These are phyloP conservation scores for Epirrhoe tristata DNA, from an alignment of 2,888 invertebrate genomes.

Conservation along the genomic window DNA sequence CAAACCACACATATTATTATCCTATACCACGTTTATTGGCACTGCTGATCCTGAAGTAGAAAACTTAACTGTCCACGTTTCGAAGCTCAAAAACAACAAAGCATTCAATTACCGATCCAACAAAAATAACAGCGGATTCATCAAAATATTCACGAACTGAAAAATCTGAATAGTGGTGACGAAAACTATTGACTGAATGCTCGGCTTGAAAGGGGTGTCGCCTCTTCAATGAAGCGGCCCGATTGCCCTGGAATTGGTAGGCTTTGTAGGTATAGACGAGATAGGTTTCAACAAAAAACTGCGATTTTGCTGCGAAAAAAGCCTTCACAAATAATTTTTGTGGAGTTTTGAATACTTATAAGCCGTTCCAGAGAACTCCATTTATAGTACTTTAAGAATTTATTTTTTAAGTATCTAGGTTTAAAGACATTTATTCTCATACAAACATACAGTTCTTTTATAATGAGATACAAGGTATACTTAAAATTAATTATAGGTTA, in stretches of 20 bases:
- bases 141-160: conserved; percentile 3
- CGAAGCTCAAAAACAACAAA: neutral
- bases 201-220: conserved; percentile 18
- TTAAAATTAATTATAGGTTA: too few relatives aligned
- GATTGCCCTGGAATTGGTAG: conserved; percentile 22
- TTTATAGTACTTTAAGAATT: too few relatives aligned
- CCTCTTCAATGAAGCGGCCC: neutral
- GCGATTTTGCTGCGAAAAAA: conserved; percentile 13
- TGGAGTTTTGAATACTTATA: too few relatives aligned
- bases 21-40: too few relatives aligned
- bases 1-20: too few relatives aligned
- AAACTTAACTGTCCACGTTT: neutral
- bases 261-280: conserved; percentile 24
- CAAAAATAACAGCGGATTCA: neutral
- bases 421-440: too few relatives aligned
- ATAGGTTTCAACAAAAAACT: conserved; percentile 29
- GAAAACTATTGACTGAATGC: conserved; percentile 21
- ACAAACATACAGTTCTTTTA: too few relatives aligned
- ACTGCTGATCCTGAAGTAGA: too few relatives aligned
- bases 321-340: neutral
- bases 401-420: too few relatives aligned
- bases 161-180: neutral
- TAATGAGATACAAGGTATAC: too few relatives aligned
- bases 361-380: too few relatives aligned
- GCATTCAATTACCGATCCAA: neutral